phyloP scores from a whole-genome alignment of 2,113 vertebrate species.

The Clarias gariepinus region DNA sequence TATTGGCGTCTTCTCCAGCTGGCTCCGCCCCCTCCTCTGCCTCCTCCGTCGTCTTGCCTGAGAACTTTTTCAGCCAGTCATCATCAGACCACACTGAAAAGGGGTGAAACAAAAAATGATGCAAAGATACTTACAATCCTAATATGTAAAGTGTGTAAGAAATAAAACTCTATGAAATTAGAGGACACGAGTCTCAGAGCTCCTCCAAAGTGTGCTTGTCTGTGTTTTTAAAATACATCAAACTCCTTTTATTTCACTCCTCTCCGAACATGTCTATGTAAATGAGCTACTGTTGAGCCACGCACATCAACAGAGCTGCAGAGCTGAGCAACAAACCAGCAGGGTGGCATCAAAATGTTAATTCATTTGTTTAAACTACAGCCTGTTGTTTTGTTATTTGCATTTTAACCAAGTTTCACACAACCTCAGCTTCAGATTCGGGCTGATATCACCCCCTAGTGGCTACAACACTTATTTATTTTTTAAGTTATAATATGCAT shows the following conservation, averaged over 20 bases:
- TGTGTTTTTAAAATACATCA: too few relatives aligned
- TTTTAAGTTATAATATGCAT: too few relatives aligned
- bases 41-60: constrained; percentile 91
- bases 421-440: neutral
- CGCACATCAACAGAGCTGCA: too few relatives aligned
- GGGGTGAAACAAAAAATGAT: neutral
- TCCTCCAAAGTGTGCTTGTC: too few relatives aligned
- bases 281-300: too few relatives aligned
- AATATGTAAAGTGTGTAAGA: neutral
- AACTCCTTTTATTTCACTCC: too few relatives aligned
- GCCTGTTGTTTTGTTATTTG: neutral
- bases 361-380: too few relatives aligned
- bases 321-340: too few relatives aligned
- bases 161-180: neutral
- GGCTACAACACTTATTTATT: neutral
- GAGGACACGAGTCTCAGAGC: too few relatives aligned
- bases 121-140: neutral
- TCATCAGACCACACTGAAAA: constrained; percentile 93
- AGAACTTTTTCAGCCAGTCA: constrained; percentile 98
- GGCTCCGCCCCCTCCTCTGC: constrained; percentile 77
- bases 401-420: neutral
- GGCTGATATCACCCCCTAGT: neutral
- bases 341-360: too few relatives aligned
- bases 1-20: constrained; percentile 68
- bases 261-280: too few relatives aligned